Evolutionary conservation across 2,797 vertebrate genomes (phyloP), one percentile per base, ranked within the genome.

Genomic region (Tangara arthus): DNA sequence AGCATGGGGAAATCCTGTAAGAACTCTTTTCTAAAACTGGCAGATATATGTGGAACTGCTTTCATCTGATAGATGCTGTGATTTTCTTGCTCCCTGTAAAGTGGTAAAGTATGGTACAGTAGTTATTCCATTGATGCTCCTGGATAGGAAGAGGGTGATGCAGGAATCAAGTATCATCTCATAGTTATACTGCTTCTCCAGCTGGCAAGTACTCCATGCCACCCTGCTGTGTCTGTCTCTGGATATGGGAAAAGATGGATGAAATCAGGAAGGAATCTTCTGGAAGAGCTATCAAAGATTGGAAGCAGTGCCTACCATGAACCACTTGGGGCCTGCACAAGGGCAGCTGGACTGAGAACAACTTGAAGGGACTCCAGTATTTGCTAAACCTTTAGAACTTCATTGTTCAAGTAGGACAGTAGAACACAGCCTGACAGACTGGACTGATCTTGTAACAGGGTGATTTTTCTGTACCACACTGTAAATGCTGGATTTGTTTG

Each of bases 401-500:
- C 1, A 1, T 37, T 71, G 35, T 46, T 52, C 22, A n/a, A 73
- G 20, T 28, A 72, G 55, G 21, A 53, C n/a, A 53, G 22, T 11
- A 39, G 16, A 66, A 37, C 50, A 49, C 44, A 82, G 23, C 41
- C 35, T 76, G 34, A 79, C 30, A 26, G 37, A 47, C 23, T 42
- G 44, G 32, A 47, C 41, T 63, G 41, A 50, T 79, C 14, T 53
- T 49, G 19, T 22, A 73, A 63, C 10, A 63, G 46, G 22, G 20
- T 34, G 46, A 28, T 8, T 4, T 75, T 81, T 78, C 53, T 66
- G 6, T 37, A 57, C 4, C 12, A 37, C 16, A 8, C 9, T 26
- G 13, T 37, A 59, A 70, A 44, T 46, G 37, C 22, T 84, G 61
- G 68, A 60, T 89, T 89, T 80, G 50, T 82, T 89, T 52, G 46